Evolutionary conservation across 1,140 invertebrate genomes (phyloP).

Genomic region (Cotesia vestalis): DNA sequence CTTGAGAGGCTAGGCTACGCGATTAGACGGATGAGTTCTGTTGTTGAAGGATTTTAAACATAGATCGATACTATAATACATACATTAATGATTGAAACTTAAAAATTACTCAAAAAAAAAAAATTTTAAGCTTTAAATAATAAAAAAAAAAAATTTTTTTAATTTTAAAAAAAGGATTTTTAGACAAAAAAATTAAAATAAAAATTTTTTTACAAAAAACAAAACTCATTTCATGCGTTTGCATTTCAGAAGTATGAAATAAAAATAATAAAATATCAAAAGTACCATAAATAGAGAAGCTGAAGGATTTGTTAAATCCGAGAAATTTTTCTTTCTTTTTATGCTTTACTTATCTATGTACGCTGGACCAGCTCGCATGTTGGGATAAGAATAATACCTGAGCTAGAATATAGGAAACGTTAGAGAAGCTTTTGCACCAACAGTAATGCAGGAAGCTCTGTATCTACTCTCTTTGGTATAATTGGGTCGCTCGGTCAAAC

Average conservation of each 20-base stretch:
- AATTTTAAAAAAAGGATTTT: too few relatives aligned
- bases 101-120: neutral
- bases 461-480: neutral
- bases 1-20: constrained; percentile 2
- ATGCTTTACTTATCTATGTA: too few relatives aligned
- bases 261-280: neutral
- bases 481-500: constrained; percentile 23
- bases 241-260: too few relatives aligned
- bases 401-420: neutral
- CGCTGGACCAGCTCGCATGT: neutral
- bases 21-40: neutral
- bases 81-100: neutral
- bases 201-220: too few relatives aligned
- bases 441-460: neutral
- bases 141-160: neutral
- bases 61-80: neutral
- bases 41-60: neutral
- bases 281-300: neutral
- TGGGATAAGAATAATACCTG: neutral
- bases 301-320: neutral
- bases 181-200: too few relatives aligned
- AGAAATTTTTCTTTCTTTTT: too few relatives aligned
- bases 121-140: neutral
- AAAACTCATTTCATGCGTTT: too few relatives aligned
- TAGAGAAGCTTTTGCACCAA: neutral